phyloP scores from a whole-genome alignment of 2,113 vertebrate genomes.

The Riparia riparia region DNA sequence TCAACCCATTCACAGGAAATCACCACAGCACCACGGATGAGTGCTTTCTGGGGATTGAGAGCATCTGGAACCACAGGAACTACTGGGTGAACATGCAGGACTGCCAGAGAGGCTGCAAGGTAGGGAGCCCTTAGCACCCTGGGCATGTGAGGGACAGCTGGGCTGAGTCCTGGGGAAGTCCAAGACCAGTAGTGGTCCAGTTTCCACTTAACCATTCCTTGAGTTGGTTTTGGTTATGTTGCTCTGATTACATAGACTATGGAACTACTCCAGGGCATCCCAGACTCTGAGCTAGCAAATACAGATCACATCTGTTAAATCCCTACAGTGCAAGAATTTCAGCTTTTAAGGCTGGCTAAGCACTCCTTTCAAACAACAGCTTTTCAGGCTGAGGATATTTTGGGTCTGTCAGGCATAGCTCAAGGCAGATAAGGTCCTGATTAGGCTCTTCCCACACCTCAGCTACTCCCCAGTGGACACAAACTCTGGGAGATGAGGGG shows the following conservation, averaged over 20 bases:
- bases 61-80: constrained; percentile 91
- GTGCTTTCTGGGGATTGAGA: constrained; percentile 91
- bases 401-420: background rate
- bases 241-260: background rate
- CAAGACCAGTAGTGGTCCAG: background rate
- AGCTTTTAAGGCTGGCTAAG: background rate
- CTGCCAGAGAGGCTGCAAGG: constrained; percentile 84
- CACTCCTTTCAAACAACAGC: background rate
- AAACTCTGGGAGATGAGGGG: background rate
- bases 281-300: background rate
- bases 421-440: background rate
- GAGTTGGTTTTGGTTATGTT: background rate
- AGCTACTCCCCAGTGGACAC: background rate
- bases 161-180: background rate
- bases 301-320: background rate
- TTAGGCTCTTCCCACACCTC: background rate
- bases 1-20: constrained; percentile 85
- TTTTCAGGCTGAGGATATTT: background rate
- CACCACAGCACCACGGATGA: constrained; percentile 73
- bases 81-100: constrained; percentile 96
- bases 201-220: background rate
- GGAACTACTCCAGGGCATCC: background rate
- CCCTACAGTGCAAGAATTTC: background rate
- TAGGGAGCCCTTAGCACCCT: background rate
- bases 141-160: background rate